Percentiles rank a stretch among this genome's conserved stretches.
Evolutionary conservation across 2,113 vertebrate species (phyloP).

Genomic region (Otolemur garnettii): DNA sequence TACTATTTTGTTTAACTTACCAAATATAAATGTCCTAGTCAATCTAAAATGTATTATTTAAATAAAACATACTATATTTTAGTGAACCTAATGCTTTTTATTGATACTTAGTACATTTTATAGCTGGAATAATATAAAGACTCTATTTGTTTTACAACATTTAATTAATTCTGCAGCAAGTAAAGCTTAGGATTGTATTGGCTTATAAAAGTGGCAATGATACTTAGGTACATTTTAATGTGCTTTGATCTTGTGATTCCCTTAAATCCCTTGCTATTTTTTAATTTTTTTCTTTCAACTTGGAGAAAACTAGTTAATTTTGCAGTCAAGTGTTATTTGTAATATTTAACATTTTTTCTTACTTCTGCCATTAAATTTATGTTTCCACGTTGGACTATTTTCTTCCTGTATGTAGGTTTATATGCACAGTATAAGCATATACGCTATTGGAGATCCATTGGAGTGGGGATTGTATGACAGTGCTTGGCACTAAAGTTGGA

Average conservation of each 20-base stretch:
- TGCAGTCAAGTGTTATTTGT: background rate
- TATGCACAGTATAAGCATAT: background rate
- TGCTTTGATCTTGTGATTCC: conserved; percentile 13
- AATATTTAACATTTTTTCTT: background rate
- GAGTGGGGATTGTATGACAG: background rate
- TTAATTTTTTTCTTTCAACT: conserved; percentile 40
- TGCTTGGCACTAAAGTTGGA: background rate
- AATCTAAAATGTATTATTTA: conserved; percentile 37
- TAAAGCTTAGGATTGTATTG: background rate
- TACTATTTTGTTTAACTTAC: conserved; percentile 22
- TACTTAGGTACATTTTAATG: background rate
- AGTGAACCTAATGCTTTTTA: conserved; percentile 53
- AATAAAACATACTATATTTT: conserved; percentile 25
- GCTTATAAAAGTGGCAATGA: conserved; percentile 8
- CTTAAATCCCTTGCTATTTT: background rate
- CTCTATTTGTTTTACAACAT: conserved; percentile 51
- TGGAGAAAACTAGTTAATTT: background rate
- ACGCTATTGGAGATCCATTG: background rate
- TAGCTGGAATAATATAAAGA: background rate
- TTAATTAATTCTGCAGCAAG: conserved; percentile 10
- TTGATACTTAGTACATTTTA: conserved; percentile 54
- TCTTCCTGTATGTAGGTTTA: background rate
- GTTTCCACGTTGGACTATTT: conserved; percentile 20
- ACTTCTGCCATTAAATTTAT: background rate
- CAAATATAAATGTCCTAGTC: background rate